Evolutionary conservation across 2,113 vertebrate genomes (phyloP).

Genomic region (Chionis minor): DNA sequence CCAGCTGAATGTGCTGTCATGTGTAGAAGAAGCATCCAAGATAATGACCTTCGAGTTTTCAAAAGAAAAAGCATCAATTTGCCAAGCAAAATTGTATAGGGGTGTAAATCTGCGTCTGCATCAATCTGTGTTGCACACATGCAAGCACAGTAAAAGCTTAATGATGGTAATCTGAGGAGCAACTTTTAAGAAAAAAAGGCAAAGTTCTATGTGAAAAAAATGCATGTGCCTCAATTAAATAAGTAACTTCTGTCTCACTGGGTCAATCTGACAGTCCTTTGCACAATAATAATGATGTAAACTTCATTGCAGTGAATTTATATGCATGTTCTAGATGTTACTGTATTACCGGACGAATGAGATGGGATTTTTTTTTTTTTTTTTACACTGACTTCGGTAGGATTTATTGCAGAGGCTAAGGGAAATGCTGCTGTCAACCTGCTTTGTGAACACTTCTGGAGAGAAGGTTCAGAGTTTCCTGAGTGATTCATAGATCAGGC

Average conservation of each 20-base stretch:
- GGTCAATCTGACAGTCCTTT: neutral
- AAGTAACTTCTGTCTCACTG: neutral
- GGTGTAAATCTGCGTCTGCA: neutral
- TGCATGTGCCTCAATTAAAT: neutral
- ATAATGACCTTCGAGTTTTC: neutral
- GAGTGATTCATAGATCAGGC: neutral
- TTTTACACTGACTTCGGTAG: neutral
- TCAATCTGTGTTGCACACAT: neutral
- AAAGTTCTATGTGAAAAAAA: neutral
- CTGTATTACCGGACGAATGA: neutral
- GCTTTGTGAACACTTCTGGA: neutral
- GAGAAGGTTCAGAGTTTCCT: neutral
- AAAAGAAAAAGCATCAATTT: neutral
- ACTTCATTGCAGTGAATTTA: neutral
- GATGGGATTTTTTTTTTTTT: neutral
- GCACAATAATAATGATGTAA: neutral
- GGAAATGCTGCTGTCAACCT: neutral
- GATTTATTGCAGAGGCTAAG: neutral
- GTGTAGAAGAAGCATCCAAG: neutral
- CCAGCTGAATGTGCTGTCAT: neutral
- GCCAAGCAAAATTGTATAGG: neutral
- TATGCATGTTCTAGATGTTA: neutral
- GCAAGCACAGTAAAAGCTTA: neutral
- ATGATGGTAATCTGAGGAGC: neutral
- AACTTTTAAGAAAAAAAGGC: neutral